Base-by-base conservation (phyloP, 2,113 vertebrate species). In the Chaenogobius annularis region DNA sequence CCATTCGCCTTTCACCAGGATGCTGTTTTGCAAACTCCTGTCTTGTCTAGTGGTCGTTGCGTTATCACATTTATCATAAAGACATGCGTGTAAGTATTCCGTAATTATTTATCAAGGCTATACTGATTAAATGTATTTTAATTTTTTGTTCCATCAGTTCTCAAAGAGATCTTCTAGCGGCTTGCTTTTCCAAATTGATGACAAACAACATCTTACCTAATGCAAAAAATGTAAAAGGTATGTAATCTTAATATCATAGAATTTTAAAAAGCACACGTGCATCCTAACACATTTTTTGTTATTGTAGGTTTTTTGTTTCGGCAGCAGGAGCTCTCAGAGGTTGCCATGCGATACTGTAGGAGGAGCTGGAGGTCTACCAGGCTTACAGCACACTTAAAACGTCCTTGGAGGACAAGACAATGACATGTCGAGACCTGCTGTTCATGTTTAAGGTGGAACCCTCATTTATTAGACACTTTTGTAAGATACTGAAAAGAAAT, bases 181-280 rank as follows among this genome's bases (percentile, higher is more conserved):
- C 91, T 58, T 96, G 95, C 74, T 96, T 99, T 75, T 90, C 80
- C 43, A 92, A 91, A 80, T 81, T 97, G 74, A 92, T 98, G 94
- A 81, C 56, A 0, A 90, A 94, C 55, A 93, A 97, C 44, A 84
- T 97, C 63, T 85, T 87, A 48, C 96, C 96, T 0, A 76, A 93
- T 56, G 94, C 94, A 35, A 94, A 88, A 81, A 64, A 10, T 19
- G 85, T 96, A 12, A 96, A 93, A 91, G 95, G 97, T 98, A 70
- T 2, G 61, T n/a, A n/a, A n/a, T 40, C 9, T 63, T 40, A 11
- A 2, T 3, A 61, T 61, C 9, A 35, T 59, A 11, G 14, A 59
- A 59, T 1, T 31, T 17, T 1, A 58, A 12, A 56, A 20, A 22
- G 47, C 3, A 31, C 1, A 35, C 35, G 26, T 26, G 7, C 17